Conservation (phyloP, 2,888 invertebrate species). For the Punctoribates punctum region DNA sequence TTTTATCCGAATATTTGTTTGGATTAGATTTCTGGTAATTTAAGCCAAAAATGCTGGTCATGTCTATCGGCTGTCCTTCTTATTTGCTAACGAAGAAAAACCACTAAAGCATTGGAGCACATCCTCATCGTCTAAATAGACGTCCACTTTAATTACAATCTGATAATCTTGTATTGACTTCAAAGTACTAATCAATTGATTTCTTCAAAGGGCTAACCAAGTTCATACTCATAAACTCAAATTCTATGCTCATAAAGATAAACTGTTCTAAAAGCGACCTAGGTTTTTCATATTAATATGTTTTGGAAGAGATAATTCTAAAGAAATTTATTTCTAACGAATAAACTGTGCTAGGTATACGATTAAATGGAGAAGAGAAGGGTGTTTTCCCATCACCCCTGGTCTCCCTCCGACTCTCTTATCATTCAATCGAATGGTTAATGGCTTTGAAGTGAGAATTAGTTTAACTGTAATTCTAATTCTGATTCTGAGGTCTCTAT, state of each 20-base stretch:
- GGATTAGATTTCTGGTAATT: background rate
- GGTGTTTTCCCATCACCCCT: too few relatives aligned
- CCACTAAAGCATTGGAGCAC: constrained; percentile 2
- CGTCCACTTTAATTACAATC: constrained; percentile 20
- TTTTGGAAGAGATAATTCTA: too few relatives aligned
- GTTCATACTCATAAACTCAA: background rate
- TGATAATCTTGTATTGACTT: constrained; percentile 8
- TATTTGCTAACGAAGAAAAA: constrained; percentile 8
- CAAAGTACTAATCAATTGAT: background rate
- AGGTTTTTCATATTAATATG: too few relatives aligned
- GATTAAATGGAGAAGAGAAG: too few relatives aligned
- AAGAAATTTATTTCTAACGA: too few relatives aligned
- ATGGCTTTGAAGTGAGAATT: too few relatives aligned
- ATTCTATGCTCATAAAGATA: background rate
- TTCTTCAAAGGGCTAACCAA: too few relatives aligned
- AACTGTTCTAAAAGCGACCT: background rate
- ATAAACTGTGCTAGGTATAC: too few relatives aligned
- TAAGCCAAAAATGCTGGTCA: constrained; percentile 15
- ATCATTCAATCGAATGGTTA: too few relatives aligned
- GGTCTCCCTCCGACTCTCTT: too few relatives aligned
- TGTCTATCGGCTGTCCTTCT: constrained; percentile 1
- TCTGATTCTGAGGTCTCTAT: too few relatives aligned
- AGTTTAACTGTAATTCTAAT: too few relatives aligned
- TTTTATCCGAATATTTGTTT: background rate
- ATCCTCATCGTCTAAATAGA: background rate